phyloP scores from a whole-genome alignment of 2,797 vertebrate species.

The Hoplostethus mediterraneus region DNA sequence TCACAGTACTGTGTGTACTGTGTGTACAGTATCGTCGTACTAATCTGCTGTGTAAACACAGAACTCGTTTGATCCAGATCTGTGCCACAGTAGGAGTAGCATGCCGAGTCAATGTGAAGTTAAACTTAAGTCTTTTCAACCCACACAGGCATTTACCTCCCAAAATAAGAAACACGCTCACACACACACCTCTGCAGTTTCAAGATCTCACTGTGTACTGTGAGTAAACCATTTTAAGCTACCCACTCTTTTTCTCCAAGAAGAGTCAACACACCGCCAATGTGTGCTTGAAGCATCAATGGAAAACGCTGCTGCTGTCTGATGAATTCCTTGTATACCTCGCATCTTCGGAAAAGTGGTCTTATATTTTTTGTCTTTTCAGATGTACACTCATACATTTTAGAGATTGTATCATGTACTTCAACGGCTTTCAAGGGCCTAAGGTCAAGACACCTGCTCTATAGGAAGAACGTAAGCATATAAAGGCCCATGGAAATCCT shows the following conservation, averaged over 20 bases:
- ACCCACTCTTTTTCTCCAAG: slow-evolving; percentile 35
- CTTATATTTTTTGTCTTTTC: neutral
- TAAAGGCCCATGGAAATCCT: too few relatives aligned
- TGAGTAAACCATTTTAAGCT: slow-evolving; percentile 46
- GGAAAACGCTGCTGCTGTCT: neutral
- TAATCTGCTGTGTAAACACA: neutral
- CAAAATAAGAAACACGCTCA: slow-evolving; percentile 26
- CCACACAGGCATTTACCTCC: slow-evolving; percentile 19
- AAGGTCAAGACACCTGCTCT: too few relatives aligned
- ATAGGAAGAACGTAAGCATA: too few relatives aligned
- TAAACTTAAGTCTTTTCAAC: slow-evolving; percentile 2
- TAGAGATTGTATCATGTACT: too few relatives aligned
- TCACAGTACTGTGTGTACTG: too few relatives aligned
- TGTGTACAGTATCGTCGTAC: too few relatives aligned
- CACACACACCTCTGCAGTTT: slow-evolving; percentile 1
- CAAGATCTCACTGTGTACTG: slow-evolving; percentile 26
- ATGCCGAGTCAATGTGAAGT: neutral
- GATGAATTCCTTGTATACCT: neutral
- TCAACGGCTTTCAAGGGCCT: too few relatives aligned
- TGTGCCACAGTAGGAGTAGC: neutral
- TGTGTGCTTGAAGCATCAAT: slow-evolving; percentile 18
- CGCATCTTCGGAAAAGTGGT: neutral
- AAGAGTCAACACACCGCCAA: slow-evolving; percentile 22
- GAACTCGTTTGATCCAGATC: neutral
- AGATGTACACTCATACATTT: neutral